Evolutionary conservation across 2,888 invertebrate species (phyloP).

Genomic region (Ypsolopha scabrella): DNA sequence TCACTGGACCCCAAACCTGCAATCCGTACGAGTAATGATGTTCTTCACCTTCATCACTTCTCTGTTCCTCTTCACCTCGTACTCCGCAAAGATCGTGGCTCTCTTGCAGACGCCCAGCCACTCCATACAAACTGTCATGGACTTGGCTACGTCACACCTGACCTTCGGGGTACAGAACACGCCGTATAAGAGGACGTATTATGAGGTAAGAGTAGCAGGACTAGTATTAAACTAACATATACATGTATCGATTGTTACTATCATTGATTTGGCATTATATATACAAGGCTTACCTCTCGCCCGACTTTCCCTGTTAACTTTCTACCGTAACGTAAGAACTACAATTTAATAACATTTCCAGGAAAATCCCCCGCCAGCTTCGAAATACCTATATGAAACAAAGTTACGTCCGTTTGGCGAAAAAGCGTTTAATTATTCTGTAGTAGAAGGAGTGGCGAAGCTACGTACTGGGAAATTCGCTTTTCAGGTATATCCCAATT

Average conservation of each 20-base stretch:
- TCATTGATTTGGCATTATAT: too few relatives aligned
- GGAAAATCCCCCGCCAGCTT: neutral
- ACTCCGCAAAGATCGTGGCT: conserved; percentile 75
- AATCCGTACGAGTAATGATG: conserved; percentile 65
- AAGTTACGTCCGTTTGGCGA: neutral
- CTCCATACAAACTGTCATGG: conserved; percentile 62
- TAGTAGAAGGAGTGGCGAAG: neutral
- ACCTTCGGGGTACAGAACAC: conserved; percentile 70
- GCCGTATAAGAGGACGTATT: conserved; percentile 70
- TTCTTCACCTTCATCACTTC: conserved; percentile 66
- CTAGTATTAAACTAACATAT: neutral
- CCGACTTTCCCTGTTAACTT: neutral
- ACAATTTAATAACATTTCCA: neutral
- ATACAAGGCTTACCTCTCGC: neutral
- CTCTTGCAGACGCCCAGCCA: conserved; percentile 73
- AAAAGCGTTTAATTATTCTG: neutral
- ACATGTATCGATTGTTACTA: too few relatives aligned
- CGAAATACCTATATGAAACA: neutral
- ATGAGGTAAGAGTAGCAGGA: conserved; percentile 41
- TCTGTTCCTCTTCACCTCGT: conserved; percentile 73
- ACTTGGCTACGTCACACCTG: conserved; percentile 69
- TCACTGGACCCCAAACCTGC: conserved; percentile 48
- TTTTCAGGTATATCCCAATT: neutral
- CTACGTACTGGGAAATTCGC: neutral
- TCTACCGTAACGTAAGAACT: too few relatives aligned